phyloP scores from a whole-genome alignment of 2,113 vertebrate genomes.

The Thinocorus orbignyianus region DNA sequence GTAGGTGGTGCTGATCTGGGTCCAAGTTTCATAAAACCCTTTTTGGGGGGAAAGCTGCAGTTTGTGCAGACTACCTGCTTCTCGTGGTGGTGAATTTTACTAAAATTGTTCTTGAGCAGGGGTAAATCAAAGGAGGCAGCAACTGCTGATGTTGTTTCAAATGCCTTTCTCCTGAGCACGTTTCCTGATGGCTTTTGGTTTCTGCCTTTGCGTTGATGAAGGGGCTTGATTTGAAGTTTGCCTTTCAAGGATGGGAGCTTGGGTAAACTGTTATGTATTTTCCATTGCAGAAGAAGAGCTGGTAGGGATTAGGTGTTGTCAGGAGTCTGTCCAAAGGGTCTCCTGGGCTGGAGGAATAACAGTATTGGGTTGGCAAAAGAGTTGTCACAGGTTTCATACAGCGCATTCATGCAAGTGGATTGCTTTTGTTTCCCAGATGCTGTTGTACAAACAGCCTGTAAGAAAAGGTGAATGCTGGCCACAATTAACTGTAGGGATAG shows the following conservation, averaged over 20 bases:
- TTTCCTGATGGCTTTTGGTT: neutral
- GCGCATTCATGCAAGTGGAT: too few relatives aligned
- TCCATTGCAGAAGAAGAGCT: neutral
- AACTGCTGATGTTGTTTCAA: fast-evolving
- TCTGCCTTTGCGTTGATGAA: neutral
- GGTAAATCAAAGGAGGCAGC: neutral
- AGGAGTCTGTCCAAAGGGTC: neutral
- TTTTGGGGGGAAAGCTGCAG: neutral
- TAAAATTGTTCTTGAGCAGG: neutral
- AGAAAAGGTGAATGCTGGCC: neutral
- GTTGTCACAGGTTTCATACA: neutral
- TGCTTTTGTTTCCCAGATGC: neutral
- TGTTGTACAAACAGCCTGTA: neutral
- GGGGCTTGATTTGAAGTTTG: neutral
- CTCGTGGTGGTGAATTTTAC: neutral
- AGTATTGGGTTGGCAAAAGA: neutral
- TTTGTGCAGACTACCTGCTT: neutral
- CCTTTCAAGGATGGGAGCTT: neutral
- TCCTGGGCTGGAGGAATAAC: neutral
- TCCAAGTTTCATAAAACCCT: neutral
- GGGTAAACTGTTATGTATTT: neutral
- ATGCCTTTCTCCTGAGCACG: neutral
- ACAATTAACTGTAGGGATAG: neutral
- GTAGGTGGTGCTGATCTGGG: neutral
- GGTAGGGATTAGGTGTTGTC: neutral